Evolutionary conservation across 2,797 vertebrate species (phyloP).

Genomic region (Sebastes hubbsi): DNA sequence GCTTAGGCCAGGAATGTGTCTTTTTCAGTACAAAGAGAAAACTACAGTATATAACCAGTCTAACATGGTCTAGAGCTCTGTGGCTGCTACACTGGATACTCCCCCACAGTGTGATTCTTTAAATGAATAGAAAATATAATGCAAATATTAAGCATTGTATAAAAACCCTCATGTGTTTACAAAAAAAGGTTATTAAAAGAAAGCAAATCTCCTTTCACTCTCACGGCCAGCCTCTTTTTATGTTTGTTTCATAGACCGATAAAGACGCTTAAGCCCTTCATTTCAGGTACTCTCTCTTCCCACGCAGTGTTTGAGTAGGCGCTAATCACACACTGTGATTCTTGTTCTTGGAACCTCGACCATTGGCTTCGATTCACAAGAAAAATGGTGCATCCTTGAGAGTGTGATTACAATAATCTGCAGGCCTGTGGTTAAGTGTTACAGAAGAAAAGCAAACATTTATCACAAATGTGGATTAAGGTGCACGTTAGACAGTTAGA

Average conservation of each 20-base stretch:
- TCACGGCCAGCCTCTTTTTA: conserved; percentile 38
- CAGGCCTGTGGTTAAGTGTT: not conserved
- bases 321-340: conserved; percentile 66
- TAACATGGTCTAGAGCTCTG: not conserved
- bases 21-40: conserved; percentile 7
- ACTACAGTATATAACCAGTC: not conserved
- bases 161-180: conserved; percentile 14
- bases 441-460: not conserved
- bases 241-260: conserved; percentile 65
- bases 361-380: conserved; percentile 39
- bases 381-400: conserved; percentile 30
- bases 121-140: conserved; percentile 27
- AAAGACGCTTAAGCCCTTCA: conserved; percentile 73
- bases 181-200: conserved; percentile 43
- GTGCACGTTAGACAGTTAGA: not conserved
- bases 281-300: conserved; percentile 71
- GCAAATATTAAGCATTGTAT: conserved; percentile 24
- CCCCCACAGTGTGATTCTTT: not conserved
- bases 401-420: conserved; percentile 24
- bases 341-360: conserved; percentile 56
- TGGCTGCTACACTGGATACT: not conserved
- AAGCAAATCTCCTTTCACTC: conserved; percentile 52
- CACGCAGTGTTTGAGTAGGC: conserved; percentile 65
- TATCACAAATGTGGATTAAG: conserved; percentile 5
- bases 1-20: not conserved